Evolutionary conservation across 1,140 invertebrate genomes (phyloP).

Genomic region (Trachymyrmex cornetzi): DNA sequence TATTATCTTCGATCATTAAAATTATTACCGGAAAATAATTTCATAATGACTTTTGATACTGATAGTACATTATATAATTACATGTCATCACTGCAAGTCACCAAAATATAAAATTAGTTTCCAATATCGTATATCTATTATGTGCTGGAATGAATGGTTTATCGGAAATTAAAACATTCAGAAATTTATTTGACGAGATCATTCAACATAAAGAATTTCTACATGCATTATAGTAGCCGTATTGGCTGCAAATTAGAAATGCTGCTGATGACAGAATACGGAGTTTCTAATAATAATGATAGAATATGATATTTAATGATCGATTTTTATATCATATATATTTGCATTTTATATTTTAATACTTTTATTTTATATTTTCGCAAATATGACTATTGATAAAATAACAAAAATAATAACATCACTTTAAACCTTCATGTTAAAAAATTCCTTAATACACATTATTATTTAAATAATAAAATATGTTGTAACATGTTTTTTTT

Average conservation of each 20-base stretch:
- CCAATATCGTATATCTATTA: background rate
- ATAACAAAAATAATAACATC: background rate
- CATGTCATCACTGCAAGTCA: background rate
- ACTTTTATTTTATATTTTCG: background rate
- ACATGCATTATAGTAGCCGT: background rate
- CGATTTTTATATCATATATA: background rate
- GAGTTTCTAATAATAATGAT: background rate
- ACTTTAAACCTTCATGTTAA: background rate
- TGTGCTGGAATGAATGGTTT: background rate
- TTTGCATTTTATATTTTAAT: background rate
- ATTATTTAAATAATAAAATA: conserved; percentile 1
- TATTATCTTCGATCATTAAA: background rate
- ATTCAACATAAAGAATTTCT: background rate
- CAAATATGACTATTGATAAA: background rate
- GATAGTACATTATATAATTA: conserved; percentile 11
- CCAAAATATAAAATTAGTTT: background rate
- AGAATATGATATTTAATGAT: background rate
- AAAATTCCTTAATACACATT: background rate
- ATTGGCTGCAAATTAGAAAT: background rate
- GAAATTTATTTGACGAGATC: background rate
- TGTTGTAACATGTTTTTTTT: background rate
- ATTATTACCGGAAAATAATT: background rate
- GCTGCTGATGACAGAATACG: background rate
- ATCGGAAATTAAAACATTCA: background rate
- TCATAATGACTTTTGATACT: background rate